phyloP scores from a whole-genome alignment of 2,888 invertebrate species.

The Rhamphomyia laevipes region DNA sequence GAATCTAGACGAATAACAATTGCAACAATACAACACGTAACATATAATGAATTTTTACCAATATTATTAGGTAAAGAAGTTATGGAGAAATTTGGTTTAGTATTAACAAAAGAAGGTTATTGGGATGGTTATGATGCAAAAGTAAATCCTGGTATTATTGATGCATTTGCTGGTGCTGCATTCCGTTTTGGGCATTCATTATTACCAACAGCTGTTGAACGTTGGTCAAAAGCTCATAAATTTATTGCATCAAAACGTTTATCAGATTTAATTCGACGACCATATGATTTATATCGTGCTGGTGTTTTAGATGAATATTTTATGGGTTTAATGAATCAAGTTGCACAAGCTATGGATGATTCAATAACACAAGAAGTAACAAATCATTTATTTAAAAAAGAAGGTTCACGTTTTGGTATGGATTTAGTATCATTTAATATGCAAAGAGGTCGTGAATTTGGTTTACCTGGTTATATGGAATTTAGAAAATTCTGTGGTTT shows the following conservation, averaged over 20 bases:
- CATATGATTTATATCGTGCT: conserved; percentile 80
- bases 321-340: conserved; percentile 88
- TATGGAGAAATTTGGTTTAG: conserved; percentile 80
- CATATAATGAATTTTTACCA: conserved; percentile 82
- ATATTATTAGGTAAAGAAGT: conserved; percentile 80
- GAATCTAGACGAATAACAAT: conserved; percentile 75
- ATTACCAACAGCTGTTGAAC: conserved; percentile 78
- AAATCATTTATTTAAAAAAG: conserved; percentile 82
- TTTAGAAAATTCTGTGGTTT: conserved; percentile 84
- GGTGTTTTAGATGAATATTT: conserved; percentile 85
- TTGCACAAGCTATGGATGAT: conserved; percentile 90
- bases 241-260: conserved; percentile 84
- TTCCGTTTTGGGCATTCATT: conserved; percentile 87
- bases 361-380: conserved; percentile 85
- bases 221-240: conserved; percentile 92
- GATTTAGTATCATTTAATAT: conserved; percentile 88
- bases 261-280: conserved; percentile 77
- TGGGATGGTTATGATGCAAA: conserved; percentile 55
- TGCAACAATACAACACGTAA: conserved; percentile 79
- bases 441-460: conserved; percentile 86
- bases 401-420: conserved; percentile 60
- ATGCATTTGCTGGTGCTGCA: conserved; percentile 83
- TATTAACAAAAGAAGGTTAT: conserved; percentile 63
- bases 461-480: conserved; percentile 86
- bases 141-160: conserved; percentile 80